Evolutionary conservation across 1,140 invertebrate species (phyloP).

Genomic region (Pogonognathellus flavescens): DNA sequence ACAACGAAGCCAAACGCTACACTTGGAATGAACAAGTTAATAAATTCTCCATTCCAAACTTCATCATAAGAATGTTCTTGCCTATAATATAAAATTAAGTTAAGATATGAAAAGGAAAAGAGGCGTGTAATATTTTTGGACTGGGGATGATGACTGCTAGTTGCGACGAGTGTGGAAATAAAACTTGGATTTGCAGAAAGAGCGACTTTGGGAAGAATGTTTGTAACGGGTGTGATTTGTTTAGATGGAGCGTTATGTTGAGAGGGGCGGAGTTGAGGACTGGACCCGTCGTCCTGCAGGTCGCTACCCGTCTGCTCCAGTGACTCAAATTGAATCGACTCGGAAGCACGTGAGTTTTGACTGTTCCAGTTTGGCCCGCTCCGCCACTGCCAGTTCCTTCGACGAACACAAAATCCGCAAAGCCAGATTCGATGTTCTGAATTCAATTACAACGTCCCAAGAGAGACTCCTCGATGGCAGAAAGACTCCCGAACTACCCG

Average conservation of each 20-base stretch:
- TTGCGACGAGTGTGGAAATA: no score
- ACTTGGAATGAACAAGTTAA: conserved; percentile 65
- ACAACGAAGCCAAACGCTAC: conserved; percentile 64
- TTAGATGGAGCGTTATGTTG: conserved; percentile 64
- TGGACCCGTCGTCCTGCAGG: conserved; percentile 54
- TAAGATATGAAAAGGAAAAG: no score
- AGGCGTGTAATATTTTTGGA: no score
- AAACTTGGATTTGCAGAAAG: no score
- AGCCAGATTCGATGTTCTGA: conserved; percentile 51
- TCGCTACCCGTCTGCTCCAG: conserved; percentile 63
- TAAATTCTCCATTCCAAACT: background rate
- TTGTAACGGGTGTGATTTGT: conserved; percentile 15
- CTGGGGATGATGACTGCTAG: no score
- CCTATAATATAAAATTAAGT: no score
- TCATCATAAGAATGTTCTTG: no score
- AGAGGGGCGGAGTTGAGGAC: conserved; percentile 36
- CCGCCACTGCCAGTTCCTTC: conserved; percentile 63
- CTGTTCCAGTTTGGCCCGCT: conserved; percentile 65
- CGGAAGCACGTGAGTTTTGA: conserved; percentile 91
- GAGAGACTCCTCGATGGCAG: conserved; percentile 79
- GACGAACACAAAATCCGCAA: conserved; percentile 63
- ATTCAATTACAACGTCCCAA: conserved; percentile 73
- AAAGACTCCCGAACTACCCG: conserved; percentile 72
- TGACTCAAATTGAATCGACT: conserved; percentile 51
- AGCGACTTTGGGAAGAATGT: no score